Percentiles rank a stretch among this genome's conserved stretches.
Evolutionary conservation across 2,888 invertebrate genomes (phyloP).

Genomic region (Stictocephala bisonia): DNA sequence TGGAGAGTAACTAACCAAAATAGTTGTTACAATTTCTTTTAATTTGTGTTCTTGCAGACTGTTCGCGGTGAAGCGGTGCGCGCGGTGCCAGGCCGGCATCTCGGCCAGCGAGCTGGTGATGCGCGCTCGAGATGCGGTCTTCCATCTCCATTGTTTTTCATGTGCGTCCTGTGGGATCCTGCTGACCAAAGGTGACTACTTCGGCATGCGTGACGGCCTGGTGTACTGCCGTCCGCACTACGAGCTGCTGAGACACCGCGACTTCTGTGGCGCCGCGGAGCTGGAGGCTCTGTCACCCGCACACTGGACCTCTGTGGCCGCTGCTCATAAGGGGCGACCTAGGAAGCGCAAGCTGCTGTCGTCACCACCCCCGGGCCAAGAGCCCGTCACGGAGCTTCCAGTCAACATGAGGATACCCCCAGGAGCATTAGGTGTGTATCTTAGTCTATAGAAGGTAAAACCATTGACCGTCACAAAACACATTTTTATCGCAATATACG

Average conservation of each 20-base stretch:
- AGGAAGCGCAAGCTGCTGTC: slow-evolving; percentile 77
- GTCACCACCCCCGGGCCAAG: slow-evolving; percentile 45
- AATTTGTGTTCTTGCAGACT: slow-evolving; percentile 71
- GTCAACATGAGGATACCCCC: slow-evolving; percentile 76
- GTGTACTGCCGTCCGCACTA: slow-evolving; percentile 74
- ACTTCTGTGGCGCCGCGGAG: slow-evolving; percentile 54
- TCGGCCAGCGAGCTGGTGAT: slow-evolving; percentile 91
- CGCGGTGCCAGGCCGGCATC: slow-evolving; percentile 86
- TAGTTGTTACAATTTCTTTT: not conserved
- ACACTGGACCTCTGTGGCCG: slow-evolving; percentile 56
- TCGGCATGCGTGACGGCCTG: slow-evolving; percentile 84
- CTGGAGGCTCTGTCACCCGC: slow-evolving; percentile 67
- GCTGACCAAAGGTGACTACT: slow-evolving; percentile 89
- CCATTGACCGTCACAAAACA: no score
- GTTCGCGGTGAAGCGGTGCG: slow-evolving; percentile 87
- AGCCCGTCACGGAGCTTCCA: slow-evolving; percentile 50
- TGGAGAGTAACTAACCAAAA: no score
- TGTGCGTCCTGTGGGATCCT: slow-evolving; percentile 86
- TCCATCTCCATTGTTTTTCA: slow-evolving; percentile 90
- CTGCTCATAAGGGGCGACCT: slow-evolving; percentile 80
- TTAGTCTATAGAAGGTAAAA: no score
- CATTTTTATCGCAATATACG: no score
- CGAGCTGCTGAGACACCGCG: slow-evolving; percentile 68
- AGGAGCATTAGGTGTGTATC: slow-evolving; percentile 76
- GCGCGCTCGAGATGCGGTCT: slow-evolving; percentile 88